Conservation (phyloP, 2,797 vertebrate species). For the Coregonus suidteri region DNA sequence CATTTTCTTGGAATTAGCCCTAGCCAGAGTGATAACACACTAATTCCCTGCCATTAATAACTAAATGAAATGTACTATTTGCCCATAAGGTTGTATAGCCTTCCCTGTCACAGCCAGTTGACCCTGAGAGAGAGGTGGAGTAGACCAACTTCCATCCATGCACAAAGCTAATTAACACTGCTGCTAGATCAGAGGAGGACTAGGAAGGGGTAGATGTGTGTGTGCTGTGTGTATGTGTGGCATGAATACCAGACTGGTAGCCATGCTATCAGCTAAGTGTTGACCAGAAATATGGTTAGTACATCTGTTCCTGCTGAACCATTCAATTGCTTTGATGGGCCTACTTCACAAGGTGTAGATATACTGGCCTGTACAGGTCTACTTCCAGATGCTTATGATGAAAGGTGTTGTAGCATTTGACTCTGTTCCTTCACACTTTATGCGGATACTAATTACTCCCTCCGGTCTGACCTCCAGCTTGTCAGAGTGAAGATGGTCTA, state of each 20-base stretch:
- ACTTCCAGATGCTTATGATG: slow-evolving; percentile 18
- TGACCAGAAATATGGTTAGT: background rate
- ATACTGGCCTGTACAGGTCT: slow-evolving; percentile 19
- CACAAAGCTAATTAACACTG: slow-evolving; percentile 67
- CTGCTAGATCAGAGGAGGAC: background rate
- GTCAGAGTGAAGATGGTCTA: background rate
- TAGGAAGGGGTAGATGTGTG: too few species aligned
- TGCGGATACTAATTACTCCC: background rate
- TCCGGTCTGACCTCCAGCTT: background rate
- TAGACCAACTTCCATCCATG: slow-evolving; percentile 62
- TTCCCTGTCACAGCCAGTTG: slow-evolving; percentile 66
- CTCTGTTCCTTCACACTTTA: background rate
- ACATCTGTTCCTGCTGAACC: slow-evolving; percentile 1
- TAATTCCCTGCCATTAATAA: slow-evolving; percentile 65
- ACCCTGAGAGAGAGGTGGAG: slow-evolving; percentile 64
- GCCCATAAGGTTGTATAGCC: too few species aligned
- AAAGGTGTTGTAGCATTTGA: slow-evolving; percentile 18
- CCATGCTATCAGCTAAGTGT: background rate
- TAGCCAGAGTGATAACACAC: slow-evolving; percentile 57
- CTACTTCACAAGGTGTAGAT: background rate
- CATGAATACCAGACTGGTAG: background rate
- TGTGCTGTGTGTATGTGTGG: too few species aligned
- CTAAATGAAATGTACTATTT: too few species aligned
- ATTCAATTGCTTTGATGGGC: background rate
- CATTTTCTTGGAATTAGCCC: slow-evolving; percentile 54